phyloP scores from a whole-genome alignment of 2,113 vertebrate species.

The Epinephelus lanceolatus region DNA sequence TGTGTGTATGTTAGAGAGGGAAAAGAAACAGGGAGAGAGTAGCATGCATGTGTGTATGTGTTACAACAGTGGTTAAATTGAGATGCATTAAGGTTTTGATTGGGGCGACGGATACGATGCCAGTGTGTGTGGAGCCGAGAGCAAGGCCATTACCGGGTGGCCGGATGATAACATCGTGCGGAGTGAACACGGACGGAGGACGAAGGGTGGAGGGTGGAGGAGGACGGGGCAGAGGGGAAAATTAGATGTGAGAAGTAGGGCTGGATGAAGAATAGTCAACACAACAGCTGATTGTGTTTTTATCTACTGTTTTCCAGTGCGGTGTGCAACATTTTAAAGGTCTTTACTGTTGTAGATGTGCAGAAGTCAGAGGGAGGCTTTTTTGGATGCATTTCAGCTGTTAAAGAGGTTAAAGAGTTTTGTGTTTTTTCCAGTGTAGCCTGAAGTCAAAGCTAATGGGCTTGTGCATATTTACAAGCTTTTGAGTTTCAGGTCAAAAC shows the following conservation, averaged over 20 bases:
- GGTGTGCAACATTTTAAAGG: not conserved
- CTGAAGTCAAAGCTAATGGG: not conserved
- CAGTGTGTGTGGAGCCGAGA: conserved; percentile 19
- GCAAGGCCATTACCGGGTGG: conserved; percentile 37
- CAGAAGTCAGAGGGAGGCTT: not conserved
- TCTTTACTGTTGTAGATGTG: not conserved
- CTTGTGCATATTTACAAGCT: not conserved
- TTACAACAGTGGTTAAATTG: conserved; percentile 63
- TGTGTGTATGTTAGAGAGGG: conserved; percentile 1
- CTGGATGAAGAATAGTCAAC: conserved; percentile 9
- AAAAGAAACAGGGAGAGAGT: not conserved
- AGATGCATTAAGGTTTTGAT: conserved; percentile 69
- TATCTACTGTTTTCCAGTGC: not conserved
- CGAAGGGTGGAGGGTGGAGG: conserved; percentile 9
- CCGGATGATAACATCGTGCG: conserved; percentile 41
- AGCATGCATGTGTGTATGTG: conserved; percentile 26
- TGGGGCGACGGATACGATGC: conserved; percentile 23
- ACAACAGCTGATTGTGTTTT: not conserved
- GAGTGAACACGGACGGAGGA: conserved; percentile 43
- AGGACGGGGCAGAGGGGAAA: not conserved
- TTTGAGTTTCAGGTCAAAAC: not conserved
- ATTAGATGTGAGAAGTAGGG: not conserved
- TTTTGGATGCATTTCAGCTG: not conserved
- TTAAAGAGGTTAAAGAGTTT: too few relatives aligned
- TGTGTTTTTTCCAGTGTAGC: not conserved